These are phyloP conservation scores for Nannoperca obscura DNA, from an alignment of 2,797 vertebrate genomes.

Conservation along the genomic window DNA sequence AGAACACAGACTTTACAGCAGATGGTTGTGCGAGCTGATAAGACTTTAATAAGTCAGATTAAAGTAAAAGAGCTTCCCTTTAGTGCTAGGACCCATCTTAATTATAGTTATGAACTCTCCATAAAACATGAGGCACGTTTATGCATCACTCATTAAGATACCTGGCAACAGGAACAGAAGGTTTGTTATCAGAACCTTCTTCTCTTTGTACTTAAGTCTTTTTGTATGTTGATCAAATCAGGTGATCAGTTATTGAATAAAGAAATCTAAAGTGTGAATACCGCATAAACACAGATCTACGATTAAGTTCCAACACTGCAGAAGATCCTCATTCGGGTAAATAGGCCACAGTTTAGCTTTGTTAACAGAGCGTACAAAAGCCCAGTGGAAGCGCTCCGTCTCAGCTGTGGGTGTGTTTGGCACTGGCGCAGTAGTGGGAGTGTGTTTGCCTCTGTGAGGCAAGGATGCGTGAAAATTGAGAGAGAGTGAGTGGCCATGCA, in stretches of 20 bases:
- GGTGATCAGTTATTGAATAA: background rate
- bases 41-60: slow-evolving; percentile 42
- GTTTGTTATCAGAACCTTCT: background rate
- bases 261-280: background rate
- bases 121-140: slow-evolving; percentile 55
- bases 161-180: slow-evolving; percentile 20
- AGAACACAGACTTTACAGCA: slow-evolving; percentile 13
- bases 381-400: background rate
- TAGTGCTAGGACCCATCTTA: slow-evolving; percentile 13
- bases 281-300: background rate
- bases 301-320: background rate
- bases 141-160: slow-evolving; percentile 36
- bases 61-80: slow-evolving; percentile 32
- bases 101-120: slow-evolving; percentile 49
- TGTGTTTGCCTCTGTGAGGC: slow-evolving; percentile 16
- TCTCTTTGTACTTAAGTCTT: background rate
- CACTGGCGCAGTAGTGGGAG: background rate
- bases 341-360: background rate
- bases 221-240: background rate
- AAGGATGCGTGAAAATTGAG: slow-evolving; percentile 9
- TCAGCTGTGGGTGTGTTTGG: slow-evolving; percentile 8
- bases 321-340: background rate
- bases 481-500: slow-evolving; percentile 9
- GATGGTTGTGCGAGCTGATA: slow-evolving; percentile 26
- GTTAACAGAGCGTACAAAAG: background rate